A percentile compares a stretch with the other conserved stretches of the same genome.
phyloP scores from a whole-genome alignment of 2,113 vertebrate genomes.

The Oxygymnocypris stewartii region DNA sequence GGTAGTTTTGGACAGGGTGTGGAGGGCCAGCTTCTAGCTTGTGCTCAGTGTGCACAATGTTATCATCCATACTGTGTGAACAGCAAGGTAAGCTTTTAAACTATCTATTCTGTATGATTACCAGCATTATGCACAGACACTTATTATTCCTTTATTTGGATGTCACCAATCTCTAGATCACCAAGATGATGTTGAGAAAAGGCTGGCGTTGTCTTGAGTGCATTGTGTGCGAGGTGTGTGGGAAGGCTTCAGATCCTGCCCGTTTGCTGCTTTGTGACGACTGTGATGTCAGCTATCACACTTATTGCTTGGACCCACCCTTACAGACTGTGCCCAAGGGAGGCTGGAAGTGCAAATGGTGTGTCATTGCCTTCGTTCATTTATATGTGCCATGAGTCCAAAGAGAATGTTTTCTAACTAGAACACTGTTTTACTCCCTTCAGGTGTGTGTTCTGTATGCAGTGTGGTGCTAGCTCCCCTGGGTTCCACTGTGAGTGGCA shows the following conservation, averaged over 20 bases:
- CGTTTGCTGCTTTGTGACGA: constrained; percentile 96
- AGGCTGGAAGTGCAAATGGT: constrained; percentile 99
- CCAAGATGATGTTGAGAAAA: constrained; percentile 95
- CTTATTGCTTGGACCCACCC: constrained; percentile 95
- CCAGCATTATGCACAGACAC: background rate
- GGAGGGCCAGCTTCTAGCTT: constrained; percentile 94
- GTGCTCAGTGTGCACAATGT: constrained; percentile 97
- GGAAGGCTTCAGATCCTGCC: constrained; percentile 94
- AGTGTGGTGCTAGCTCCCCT: constrained; percentile 89
- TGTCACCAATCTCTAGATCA: constrained; percentile 77
- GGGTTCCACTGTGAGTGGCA: constrained; percentile 99
- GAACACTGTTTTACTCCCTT: background rate
- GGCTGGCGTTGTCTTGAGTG: constrained; percentile 99
- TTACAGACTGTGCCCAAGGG: constrained; percentile 96
- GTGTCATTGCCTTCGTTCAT: constrained; percentile 18
- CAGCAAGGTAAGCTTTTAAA: constrained; percentile 86
- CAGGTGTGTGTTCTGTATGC: constrained; percentile 97
- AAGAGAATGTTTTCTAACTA: background rate
- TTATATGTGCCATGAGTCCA: background rate
- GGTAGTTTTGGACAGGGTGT: constrained; percentile 94
- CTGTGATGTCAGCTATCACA: constrained; percentile 99
- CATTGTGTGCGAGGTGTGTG: constrained; percentile 95
- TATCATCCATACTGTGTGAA: constrained; percentile 99
- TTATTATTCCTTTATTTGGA: background rate
- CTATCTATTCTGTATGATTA: background rate